Percentiles rank a stretch among this genome's conserved stretches.
phyloP scores from a whole-genome alignment of 2,888 invertebrate genomes.

The Scaptodrosophila latifasciaeformis region DNA sequence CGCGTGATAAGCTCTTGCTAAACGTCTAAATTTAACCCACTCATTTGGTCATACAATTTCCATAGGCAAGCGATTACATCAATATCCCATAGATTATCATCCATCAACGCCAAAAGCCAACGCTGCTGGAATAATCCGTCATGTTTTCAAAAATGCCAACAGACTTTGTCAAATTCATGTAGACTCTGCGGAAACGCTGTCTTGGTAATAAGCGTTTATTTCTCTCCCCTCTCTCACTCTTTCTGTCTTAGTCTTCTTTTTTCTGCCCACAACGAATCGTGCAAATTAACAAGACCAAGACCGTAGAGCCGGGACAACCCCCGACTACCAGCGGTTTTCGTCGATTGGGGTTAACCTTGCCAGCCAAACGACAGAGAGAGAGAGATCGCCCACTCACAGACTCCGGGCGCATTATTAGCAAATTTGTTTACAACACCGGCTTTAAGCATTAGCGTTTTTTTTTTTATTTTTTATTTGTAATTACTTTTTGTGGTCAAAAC shows the following conservation, averaged over 20 bases:
- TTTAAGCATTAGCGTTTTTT: background rate
- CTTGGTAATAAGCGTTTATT: slow-evolving; percentile 2
- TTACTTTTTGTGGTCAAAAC: slow-evolving; percentile 1
- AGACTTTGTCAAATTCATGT: slow-evolving; percentile 10
- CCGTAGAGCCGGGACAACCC: slow-evolving; percentile 11
- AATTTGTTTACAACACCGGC: slow-evolving; percentile 1
- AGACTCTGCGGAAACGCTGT: slow-evolving; percentile 40
- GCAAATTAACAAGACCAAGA: too few species aligned
- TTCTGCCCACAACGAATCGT: too few species aligned
- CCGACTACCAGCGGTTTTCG: too few species aligned
- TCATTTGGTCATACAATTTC: too few species aligned
- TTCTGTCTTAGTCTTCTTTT: too few species aligned
- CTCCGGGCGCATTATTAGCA: background rate
- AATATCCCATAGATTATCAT: slow-evolving; percentile 24
- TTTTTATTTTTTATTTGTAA: background rate
- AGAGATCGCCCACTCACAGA: background rate
- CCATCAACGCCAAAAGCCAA: background rate
- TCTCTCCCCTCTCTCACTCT: too few species aligned
- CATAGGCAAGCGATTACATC: too few species aligned
- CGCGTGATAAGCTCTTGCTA: too few species aligned
- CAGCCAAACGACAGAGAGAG: slow-evolving; percentile 10
- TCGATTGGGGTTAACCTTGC: slow-evolving; percentile 31
- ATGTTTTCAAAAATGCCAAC: too few species aligned
- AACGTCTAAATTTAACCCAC: too few species aligned
- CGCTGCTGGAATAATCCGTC: too few species aligned